These are phyloP conservation scores for Coptotermes formosanus DNA, from an alignment of 1,140 invertebrate species.

Conservation along the genomic window DNA sequence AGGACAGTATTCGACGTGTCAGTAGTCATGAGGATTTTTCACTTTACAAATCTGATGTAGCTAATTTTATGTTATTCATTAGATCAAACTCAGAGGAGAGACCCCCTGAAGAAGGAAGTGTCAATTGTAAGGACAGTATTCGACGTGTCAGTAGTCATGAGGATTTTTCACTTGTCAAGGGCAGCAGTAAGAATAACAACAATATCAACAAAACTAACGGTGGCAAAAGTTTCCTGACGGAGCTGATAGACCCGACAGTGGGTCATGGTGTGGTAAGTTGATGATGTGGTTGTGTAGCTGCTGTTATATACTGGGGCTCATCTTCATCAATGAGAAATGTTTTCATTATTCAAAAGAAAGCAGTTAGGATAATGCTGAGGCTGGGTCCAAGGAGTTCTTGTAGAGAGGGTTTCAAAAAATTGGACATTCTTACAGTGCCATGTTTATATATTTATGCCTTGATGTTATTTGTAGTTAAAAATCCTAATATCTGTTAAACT, in stretches of 20 bases:
- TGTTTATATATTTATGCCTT: no score
- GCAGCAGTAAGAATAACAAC: background rate
- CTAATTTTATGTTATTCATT: background rate
- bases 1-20: slow-evolving; percentile 56
- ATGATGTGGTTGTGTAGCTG: background rate
- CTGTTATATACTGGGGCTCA: no score
- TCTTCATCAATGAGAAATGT: no score
- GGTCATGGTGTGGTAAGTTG: slow-evolving; percentile 31
- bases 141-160: slow-evolving; percentile 64
- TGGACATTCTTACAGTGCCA: no score
- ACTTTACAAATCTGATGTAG: background rate
- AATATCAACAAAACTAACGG: slow-evolving; percentile 20
- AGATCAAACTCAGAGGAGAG: slow-evolving; percentile 44
- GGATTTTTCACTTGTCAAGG: slow-evolving; percentile 50
- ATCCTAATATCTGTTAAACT: no score
- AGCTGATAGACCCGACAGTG: slow-evolving; percentile 29
- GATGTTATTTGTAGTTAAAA: no score
- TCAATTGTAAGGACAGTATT: slow-evolving; percentile 49
- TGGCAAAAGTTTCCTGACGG: slow-evolving; percentile 28
- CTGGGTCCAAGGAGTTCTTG: no score
- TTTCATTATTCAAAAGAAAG: no score
- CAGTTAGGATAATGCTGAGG: no score
- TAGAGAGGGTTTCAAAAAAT: no score
- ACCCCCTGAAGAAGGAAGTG: slow-evolving; percentile 42
- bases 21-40: slow-evolving; percentile 64